phyloP scores from a whole-genome alignment of 1,140 invertebrate species.

The Triops longicaudatus region DNA sequence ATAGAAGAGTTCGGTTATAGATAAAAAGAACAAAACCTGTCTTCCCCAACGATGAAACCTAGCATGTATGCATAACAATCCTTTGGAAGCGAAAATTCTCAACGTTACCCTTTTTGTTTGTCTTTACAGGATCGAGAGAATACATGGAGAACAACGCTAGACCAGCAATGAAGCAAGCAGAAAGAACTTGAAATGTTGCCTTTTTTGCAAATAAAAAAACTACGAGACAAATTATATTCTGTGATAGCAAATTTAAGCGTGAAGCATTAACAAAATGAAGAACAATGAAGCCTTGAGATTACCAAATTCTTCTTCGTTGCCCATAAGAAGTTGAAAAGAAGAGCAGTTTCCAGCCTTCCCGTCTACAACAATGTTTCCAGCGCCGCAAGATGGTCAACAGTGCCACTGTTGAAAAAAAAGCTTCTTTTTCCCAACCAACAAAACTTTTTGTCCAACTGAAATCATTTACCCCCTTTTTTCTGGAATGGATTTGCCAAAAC shows the following conservation, averaged over 20 bases:
- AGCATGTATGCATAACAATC: not conserved
- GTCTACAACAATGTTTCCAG: too few relatives aligned
- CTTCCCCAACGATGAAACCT: too few relatives aligned
- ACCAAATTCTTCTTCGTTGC: not conserved
- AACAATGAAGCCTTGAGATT: not conserved
- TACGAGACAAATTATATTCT: constrained; percentile 14
- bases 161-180: not conserved
- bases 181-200: not conserved
- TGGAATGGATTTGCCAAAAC: not conserved
- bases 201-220: not conserved
- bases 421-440: not conserved
- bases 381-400: not conserved
- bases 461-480: not conserved
- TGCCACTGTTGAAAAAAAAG: not conserved
- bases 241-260: not conserved
- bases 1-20: too few relatives aligned
- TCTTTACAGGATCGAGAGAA: not conserved
- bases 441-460: not conserved
- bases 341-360: too few relatives aligned
- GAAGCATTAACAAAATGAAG: not conserved
- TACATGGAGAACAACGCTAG: not conserved
- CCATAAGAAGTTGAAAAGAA: not conserved
- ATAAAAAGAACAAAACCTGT: too few relatives aligned
- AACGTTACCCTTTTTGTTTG: not conserved
- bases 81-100: not conserved